phyloP scores from a whole-genome alignment of 2,797 vertebrate species.

The Podargus strigoides region DNA sequence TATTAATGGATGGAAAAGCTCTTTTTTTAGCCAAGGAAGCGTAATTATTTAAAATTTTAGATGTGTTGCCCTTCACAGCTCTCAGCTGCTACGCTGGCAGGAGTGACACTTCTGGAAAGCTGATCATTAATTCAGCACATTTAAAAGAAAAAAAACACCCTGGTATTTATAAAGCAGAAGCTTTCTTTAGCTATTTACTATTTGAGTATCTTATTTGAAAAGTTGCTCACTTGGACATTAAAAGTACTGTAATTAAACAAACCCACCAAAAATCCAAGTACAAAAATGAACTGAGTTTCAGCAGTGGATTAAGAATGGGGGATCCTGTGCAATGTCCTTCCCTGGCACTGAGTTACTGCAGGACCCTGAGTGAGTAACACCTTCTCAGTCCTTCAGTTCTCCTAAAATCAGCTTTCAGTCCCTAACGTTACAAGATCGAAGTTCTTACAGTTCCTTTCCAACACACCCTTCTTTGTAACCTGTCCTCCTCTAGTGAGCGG shows the following conservation, averaged over 20 bases:
- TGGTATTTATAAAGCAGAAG: slow-evolving; percentile 19
- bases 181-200: not conserved
- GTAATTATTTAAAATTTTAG: slow-evolving; percentile 72
- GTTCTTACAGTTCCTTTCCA: not conserved
- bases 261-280: not conserved
- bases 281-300: not conserved
- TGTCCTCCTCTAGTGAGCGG: not conserved
- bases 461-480: not conserved
- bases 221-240: not conserved
- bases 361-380: not conserved
- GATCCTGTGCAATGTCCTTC: not conserved
- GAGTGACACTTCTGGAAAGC: slow-evolving; percentile 55
- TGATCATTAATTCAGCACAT: slow-evolving; percentile 66
- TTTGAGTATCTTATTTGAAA: not conserved
- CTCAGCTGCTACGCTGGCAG: slow-evolving; percentile 53
- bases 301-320: not conserved
- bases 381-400: not conserved
- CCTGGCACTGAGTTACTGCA: not conserved
- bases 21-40: slow-evolving; percentile 66
- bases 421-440: not conserved
- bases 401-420: not conserved
- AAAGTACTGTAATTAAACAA: not conserved
- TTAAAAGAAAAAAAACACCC: not conserved
- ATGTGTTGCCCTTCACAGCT: slow-evolving; percentile 73
- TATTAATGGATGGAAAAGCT: slow-evolving; percentile 84